phyloP scores from a whole-genome alignment of 2,888 invertebrate genomes.

The Masnerella sp. region DNA sequence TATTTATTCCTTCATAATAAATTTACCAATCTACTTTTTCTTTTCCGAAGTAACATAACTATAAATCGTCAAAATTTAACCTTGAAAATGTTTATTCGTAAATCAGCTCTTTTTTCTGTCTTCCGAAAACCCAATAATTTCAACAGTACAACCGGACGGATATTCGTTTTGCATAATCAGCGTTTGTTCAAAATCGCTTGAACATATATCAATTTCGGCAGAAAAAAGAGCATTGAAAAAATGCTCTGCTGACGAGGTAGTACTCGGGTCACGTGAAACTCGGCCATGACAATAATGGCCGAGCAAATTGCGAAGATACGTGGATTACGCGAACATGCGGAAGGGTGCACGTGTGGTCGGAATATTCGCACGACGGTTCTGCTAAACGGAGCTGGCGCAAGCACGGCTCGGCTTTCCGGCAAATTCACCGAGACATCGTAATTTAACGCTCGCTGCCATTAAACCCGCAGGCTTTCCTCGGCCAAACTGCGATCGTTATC shows the following conservation, averaged over 20 bases:
- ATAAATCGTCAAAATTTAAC: too few species aligned
- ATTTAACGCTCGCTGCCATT: slow-evolving; percentile 59
- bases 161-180: too few species aligned
- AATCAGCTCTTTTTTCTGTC: too few species aligned
- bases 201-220: slow-evolving; percentile 16
- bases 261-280: slow-evolving; percentile 31
- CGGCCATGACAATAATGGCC: slow-evolving; percentile 22
- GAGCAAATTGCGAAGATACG: slow-evolving; percentile 34
- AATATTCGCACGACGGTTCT: slow-evolving; percentile 36
- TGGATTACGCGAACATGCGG: neutral
- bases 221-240: slow-evolving; percentile 1
- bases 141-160: too few species aligned
- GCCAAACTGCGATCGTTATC: slow-evolving; percentile 31
- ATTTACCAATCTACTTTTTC: too few species aligned
- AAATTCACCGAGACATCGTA: slow-evolving; percentile 64
- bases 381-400: slow-evolving; percentile 62
- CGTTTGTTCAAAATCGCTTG: too few species aligned
- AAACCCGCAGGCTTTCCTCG: slow-evolving; percentile 17
- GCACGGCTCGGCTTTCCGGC: slow-evolving; percentile 47
- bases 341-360: slow-evolving; percentile 27
- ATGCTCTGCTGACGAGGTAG: slow-evolving; percentile 14
- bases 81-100: too few species aligned
- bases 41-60: too few species aligned
- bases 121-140: too few species aligned
- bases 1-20: too few species aligned